Conservation (phyloP, 1,140 invertebrate genomes). For the Sogatella furcifera region DNA sequence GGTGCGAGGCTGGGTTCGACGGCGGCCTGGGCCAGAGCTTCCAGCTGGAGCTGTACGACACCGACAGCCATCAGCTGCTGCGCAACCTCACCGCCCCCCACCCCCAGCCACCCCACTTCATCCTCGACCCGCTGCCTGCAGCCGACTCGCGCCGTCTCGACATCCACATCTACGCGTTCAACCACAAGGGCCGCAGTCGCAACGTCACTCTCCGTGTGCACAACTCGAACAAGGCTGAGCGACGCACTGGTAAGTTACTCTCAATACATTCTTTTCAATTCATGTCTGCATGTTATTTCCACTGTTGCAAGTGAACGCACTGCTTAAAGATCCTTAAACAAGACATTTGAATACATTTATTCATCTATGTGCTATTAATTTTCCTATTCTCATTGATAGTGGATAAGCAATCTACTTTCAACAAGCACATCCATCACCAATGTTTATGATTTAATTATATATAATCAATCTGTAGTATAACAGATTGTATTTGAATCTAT, state of each 20-base stretch:
- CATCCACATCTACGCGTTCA: constrained; percentile 55
- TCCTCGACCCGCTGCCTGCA: constrained; percentile 49
- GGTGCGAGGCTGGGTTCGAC: constrained; percentile 49
- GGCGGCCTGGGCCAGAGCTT: constrained; percentile 64
- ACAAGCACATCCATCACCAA: too few relatives aligned
- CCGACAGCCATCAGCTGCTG: constrained; percentile 37
- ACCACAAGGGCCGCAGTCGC: constrained; percentile 55
- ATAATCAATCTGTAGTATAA: too few relatives aligned
- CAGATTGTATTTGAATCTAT: too few relatives aligned
- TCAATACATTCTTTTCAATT: too few relatives aligned
- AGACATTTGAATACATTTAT: too few relatives aligned
- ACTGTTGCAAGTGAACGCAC: too few relatives aligned
- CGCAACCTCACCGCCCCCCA: constrained; percentile 44
- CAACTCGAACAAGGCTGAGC: constrained; percentile 67
- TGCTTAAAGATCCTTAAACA: too few relatives aligned
- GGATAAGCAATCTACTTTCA: too few relatives aligned
- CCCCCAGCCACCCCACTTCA: constrained; percentile 45
- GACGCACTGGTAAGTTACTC: constrained; percentile 48
- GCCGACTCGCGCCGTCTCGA: constrained; percentile 55
- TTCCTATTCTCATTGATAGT: too few relatives aligned
- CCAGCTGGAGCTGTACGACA: constrained; percentile 57
- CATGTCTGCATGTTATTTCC: too few relatives aligned
- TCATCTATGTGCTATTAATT: too few relatives aligned
- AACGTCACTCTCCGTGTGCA: constrained; percentile 52
- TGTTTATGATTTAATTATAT: too few relatives aligned